Evolutionary conservation across 2,113 vertebrate genomes (phyloP).

Genomic region (Xenopus borealis): DNA sequence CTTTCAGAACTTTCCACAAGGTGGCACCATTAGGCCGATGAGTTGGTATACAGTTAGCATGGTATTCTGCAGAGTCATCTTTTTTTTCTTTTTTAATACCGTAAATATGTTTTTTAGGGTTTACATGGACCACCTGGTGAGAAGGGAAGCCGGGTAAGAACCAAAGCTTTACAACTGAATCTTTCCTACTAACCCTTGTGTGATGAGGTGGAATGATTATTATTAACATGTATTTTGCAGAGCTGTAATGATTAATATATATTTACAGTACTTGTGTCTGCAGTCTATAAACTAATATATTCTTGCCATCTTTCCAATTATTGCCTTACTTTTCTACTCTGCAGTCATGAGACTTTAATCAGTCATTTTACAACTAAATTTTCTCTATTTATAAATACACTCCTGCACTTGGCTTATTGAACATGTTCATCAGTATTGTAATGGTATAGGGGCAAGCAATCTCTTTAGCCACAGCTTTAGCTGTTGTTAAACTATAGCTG

Average conservation of each 20-base stretch:
- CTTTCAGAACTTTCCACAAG: background rate
- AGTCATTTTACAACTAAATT: no score
- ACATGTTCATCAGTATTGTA: no score
- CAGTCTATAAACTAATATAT: no score
- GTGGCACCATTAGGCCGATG: background rate
- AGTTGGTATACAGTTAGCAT: background rate
- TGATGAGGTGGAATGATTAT: conserved; percentile 50
- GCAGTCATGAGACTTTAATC: no score
- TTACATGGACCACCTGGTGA: conserved; percentile 89
- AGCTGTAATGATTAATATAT: background rate
- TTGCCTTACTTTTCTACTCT: no score
- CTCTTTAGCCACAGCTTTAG: background rate
- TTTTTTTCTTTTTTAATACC: background rate
- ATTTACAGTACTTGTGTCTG: no score
- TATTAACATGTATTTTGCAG: background rate
- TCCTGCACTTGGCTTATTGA: no score
- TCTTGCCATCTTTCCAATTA: no score
- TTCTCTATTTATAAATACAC: no score
- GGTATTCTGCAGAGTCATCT: background rate
- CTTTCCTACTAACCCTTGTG: conserved; percentile 43
- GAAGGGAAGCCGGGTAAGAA: conserved; percentile 93
- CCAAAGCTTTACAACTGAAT: conserved; percentile 4
- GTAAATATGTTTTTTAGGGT: conserved; percentile 70
- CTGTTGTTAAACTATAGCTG: background rate
- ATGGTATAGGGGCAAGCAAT: background rate